These are phyloP conservation scores for Ciconia stormi DNA, from an alignment of 2,113 vertebrate species.

Conservation along the genomic window DNA sequence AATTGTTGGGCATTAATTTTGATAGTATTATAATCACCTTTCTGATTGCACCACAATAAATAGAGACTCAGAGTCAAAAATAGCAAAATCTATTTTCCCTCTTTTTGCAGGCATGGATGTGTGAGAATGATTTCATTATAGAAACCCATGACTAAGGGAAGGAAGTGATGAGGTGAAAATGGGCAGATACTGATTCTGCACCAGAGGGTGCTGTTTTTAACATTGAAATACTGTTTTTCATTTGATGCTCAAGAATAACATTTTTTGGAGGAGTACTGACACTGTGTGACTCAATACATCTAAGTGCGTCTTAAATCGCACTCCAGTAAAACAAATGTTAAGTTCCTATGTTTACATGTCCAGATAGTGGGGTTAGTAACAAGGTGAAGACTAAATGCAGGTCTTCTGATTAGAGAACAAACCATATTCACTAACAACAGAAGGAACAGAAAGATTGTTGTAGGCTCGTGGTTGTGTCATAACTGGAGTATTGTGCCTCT, in stretches of 20 bases:
- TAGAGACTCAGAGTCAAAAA: conserved; percentile 38
- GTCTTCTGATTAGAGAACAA: background rate
- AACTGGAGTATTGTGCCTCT: background rate
- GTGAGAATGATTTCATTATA: background rate
- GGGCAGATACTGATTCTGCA: background rate
- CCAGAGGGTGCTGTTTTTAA: background rate
- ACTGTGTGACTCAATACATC: background rate
- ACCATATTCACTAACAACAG: background rate
- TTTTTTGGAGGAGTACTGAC: background rate
- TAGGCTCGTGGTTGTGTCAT: background rate
- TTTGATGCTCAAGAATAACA: background rate
- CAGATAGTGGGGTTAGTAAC: background rate
- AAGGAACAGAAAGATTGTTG: background rate
- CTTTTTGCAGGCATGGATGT: background rate
- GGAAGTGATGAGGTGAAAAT: background rate
- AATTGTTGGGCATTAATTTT: conserved; percentile 52
- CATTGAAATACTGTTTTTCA: background rate
- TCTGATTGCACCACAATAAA: conserved; percentile 51
- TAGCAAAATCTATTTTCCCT: conserved; percentile 11
- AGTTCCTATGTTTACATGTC: background rate
- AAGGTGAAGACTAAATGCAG: background rate
- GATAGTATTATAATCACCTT: conserved; percentile 45
- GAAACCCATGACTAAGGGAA: background rate
- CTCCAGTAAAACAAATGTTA: background rate
- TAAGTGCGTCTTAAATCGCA: background rate